Conservation (phyloP, 2,888 invertebrate genomes). For the Lepidochrysops patricia region DNA sequence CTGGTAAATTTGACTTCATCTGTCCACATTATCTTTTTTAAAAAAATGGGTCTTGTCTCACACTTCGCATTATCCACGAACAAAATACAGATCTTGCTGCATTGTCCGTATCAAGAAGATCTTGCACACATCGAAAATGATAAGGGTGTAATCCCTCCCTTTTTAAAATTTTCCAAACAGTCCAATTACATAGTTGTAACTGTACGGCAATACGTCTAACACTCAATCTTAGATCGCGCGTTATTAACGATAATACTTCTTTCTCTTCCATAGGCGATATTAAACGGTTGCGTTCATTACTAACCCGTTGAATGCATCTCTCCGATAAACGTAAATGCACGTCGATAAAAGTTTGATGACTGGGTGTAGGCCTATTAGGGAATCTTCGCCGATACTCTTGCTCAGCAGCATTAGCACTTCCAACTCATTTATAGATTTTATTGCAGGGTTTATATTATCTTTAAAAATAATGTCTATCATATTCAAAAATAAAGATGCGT, state of each 20-base stretch:
- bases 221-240: not conserved
- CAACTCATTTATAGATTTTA: constrained; percentile 8
- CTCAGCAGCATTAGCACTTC: constrained; percentile 1
- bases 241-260: not conserved
- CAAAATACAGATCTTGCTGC: too few relatives aligned
- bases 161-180: too few relatives aligned
- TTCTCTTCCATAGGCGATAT: not conserved
- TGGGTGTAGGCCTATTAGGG: not conserved
- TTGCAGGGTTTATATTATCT: constrained; percentile 7
- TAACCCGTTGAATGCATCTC: not conserved
- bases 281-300: not conserved
- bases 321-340: not conserved
- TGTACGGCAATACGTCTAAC: not conserved
- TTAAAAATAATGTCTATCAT: constrained; percentile 12
- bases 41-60: too few relatives aligned
- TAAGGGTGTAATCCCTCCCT: too few relatives aligned
- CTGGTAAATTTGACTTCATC: too few relatives aligned
- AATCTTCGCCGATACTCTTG: not conserved
- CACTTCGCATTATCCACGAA: too few relatives aligned
- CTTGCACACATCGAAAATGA: too few relatives aligned
- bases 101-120: too few relatives aligned
- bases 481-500: constrained; percentile 12
- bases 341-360: constrained; percentile 3
- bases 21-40: too few relatives aligned
- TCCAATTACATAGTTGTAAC: too few relatives aligned